These are phyloP conservation scores for Chaetodon auriga DNA, from an alignment of 2,113 vertebrate species.

Conservation along the genomic window DNA sequence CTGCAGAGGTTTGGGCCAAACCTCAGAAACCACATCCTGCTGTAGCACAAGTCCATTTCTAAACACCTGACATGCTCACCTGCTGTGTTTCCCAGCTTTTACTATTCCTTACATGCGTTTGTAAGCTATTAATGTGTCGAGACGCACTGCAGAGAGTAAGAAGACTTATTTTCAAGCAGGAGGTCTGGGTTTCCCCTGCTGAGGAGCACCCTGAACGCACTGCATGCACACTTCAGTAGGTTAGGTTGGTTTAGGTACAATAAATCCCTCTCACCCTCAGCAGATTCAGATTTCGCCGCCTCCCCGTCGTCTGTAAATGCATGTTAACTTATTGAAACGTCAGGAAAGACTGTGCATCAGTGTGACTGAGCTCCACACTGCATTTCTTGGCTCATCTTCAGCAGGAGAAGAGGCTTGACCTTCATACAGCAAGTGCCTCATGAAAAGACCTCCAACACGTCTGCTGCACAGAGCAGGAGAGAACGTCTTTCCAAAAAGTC, in stretches of 20 bases:
- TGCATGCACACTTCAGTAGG: not conserved
- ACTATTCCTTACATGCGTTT: not conserved
- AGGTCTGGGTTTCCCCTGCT: not conserved
- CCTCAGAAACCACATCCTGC: not conserved
- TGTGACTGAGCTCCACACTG: not conserved
- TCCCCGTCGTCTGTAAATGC: not conserved
- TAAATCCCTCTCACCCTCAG: too few species aligned
- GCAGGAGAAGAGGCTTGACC: not conserved
- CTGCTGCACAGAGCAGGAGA: not conserved
- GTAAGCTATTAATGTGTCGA: conserved; percentile 10
- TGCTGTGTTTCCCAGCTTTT: not conserved
- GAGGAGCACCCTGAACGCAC: not conserved
- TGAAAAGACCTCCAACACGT: not conserved
- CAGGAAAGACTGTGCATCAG: not conserved
- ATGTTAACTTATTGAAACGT: not conserved
- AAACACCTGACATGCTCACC: not conserved
- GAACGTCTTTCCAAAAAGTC: not conserved
- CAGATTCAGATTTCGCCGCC: too few species aligned
- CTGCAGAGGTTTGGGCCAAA: conserved; percentile 19
- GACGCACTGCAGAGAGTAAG: too few species aligned
- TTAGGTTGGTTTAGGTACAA: too few species aligned
- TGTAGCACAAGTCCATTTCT: conserved; percentile 2
- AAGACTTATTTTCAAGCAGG: not conserved
- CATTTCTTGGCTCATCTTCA: not conserved
- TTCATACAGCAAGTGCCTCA: not conserved